Percentiles rank a stretch among this genome's conserved stretches.
These are phyloP conservation scores for Coccyzus lansbergi DNA, from an alignment of 2,797 vertebrate species.

Conservation along the genomic window DNA sequence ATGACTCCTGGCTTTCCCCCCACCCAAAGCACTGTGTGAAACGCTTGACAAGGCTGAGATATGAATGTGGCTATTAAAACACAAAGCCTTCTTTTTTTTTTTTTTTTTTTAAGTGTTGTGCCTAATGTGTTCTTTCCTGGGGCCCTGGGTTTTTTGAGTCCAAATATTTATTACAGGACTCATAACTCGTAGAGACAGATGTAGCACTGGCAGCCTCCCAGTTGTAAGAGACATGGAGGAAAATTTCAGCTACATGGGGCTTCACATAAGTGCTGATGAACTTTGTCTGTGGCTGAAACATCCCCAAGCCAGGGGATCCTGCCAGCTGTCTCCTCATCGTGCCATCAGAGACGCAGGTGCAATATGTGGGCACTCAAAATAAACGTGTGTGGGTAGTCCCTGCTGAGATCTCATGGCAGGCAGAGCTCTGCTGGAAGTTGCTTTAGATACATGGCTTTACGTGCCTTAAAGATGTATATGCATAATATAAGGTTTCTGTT, in stretches of 20 bases:
- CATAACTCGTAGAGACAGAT: neutral
- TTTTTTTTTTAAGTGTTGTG: neutral
- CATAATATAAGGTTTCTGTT: neutral
- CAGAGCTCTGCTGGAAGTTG: neutral
- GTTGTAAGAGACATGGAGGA: neutral
- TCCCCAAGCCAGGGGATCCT: neutral
- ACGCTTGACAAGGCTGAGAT: neutral
- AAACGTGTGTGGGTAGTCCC: neutral
- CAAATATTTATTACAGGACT: neutral
- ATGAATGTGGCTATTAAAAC: neutral
- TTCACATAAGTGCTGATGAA: neutral
- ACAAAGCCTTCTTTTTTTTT: neutral
- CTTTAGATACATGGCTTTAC: neutral
- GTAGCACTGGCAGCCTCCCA: slow-evolving; percentile 33
- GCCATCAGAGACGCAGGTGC: neutral
- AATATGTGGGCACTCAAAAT: neutral
- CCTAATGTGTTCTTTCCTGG: neutral
- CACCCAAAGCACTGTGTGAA: neutral
- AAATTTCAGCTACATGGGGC: neutral
- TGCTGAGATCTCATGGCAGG: neutral
- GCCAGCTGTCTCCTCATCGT: neutral
- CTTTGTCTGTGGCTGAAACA: neutral
- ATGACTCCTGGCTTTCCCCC: neutral
- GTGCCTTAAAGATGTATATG: fast-evolving
- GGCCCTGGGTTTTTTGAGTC: neutral